phyloP scores from a whole-genome alignment of 2,113 vertebrate genomes.

The Sarotherodon lohbergeri region DNA sequence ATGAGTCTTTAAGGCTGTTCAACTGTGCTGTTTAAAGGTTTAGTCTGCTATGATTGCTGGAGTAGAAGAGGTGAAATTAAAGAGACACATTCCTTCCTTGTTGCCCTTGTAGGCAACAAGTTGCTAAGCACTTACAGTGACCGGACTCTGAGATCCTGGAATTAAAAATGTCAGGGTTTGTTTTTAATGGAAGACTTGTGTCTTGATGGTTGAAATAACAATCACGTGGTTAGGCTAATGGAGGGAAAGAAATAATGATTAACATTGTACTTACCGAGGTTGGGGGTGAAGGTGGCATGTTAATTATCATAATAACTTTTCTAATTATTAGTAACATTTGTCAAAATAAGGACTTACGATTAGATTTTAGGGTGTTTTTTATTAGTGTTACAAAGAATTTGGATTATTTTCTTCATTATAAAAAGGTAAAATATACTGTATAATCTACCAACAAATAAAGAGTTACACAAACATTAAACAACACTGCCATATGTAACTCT shows the following conservation, averaged over 20 bases:
- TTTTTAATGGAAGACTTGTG: not conserved
- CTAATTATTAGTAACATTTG: not conserved
- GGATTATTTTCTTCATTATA: not conserved
- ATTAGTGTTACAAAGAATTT: not conserved
- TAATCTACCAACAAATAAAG: not conserved
- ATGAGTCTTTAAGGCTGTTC: not conserved
- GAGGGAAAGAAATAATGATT: not conserved
- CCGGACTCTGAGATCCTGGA: not conserved
- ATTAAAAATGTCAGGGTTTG: not conserved
- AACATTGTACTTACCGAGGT: accelerated
- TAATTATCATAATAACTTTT: not conserved
- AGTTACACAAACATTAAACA: not conserved
- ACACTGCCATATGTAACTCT: not conserved
- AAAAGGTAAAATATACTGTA: not conserved
- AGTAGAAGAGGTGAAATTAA: not conserved
- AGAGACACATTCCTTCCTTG: not conserved
- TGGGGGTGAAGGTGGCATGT: not conserved
- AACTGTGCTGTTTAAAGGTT: not conserved
- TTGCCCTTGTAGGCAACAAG: not conserved
- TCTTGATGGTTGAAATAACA: not conserved
- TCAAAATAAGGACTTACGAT: not conserved
- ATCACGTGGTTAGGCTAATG: not conserved
- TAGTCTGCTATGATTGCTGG: not conserved
- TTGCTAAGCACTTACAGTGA: not conserved
- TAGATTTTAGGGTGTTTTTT: accelerated